These are phyloP conservation scores for Poliocrania exsul DNA, from an alignment of 2,797 vertebrate species.

Conservation along the genomic window DNA sequence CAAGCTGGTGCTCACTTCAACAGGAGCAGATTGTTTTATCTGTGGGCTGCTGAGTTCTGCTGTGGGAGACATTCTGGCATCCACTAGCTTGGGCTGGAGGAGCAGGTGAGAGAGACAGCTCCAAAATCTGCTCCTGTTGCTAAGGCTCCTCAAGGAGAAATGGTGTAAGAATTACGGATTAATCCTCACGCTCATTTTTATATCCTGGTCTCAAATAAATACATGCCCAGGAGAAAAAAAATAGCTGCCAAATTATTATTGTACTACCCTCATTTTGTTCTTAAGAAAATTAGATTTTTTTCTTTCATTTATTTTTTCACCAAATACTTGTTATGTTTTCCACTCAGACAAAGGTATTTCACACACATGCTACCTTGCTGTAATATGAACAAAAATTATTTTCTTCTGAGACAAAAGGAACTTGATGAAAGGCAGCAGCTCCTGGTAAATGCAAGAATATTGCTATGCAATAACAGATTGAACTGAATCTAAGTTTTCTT, in stretches of 20 bases:
- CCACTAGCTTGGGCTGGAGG: neutral
- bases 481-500: neutral
- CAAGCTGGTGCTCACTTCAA: fast-evolving
- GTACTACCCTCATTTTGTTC: neutral
- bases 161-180: constrained; percentile 23
- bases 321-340: neutral
- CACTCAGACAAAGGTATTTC: constrained; percentile 32
- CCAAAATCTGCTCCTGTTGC: neutral
- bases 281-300: constrained; percentile 43
- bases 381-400: constrained; percentile 5
- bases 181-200: constrained; percentile 27
- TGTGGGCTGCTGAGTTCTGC: neutral
- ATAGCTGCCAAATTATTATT: constrained; percentile 16
- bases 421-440: constrained; percentile 39
- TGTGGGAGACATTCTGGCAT: neutral
- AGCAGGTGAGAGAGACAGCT: neutral
- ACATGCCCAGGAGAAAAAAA: constrained; percentile 32
- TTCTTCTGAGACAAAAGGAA: constrained; percentile 49
- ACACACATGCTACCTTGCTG: neutral
- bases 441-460: constrained; percentile 24
- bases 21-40: neutral
- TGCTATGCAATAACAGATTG: constrained; percentile 50
- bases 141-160: constrained; percentile 29
- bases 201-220: constrained; percentile 38
- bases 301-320: neutral